Conservation (phyloP, 2,888 invertebrate genomes). For the Perdita meconis region DNA sequence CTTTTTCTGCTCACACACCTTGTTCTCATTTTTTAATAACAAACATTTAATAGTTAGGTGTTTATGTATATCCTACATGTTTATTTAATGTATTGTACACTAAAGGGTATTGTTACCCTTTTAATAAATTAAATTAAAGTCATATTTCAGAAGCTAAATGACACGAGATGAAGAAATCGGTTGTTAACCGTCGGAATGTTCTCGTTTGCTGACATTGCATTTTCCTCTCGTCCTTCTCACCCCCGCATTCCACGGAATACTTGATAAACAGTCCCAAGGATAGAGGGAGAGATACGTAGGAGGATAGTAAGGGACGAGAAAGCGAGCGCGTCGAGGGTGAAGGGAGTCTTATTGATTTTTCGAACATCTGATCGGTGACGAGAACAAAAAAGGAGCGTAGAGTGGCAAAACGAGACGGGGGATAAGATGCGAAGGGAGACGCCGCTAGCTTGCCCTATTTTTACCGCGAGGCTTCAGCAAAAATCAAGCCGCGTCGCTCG, state of each 20-base stretch:
- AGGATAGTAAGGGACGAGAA: slow-evolving; percentile 14
- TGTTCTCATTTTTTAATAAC: too few relatives aligned
- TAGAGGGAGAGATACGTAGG: neutral
- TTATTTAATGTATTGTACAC: too few relatives aligned
- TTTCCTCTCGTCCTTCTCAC: neutral
- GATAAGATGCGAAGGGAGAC: neutral
- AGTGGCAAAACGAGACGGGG: slow-evolving; percentile 4
- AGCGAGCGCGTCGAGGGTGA: slow-evolving; percentile 20
- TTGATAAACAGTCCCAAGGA: neutral
- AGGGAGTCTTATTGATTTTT: slow-evolving; percentile 67
- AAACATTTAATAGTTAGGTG: too few relatives aligned
- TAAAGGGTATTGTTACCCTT: too few relatives aligned
- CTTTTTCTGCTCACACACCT: too few relatives aligned
- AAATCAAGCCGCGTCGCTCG: neutral
- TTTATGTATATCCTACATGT: too few relatives aligned
- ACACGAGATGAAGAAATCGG: too few relatives aligned
- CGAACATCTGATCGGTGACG: slow-evolving; percentile 64
- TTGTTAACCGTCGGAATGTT: too few relatives aligned
- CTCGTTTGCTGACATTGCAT: neutral
- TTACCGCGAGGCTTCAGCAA: neutral
- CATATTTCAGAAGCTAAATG: too few relatives aligned
- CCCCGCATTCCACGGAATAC: neutral
- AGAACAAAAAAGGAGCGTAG: slow-evolving; percentile 19
- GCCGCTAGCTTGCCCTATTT: slow-evolving; percentile 17
- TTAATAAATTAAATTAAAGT: too few relatives aligned